Conservation (phyloP, 2,888 invertebrate species). For the Hipparchia sbordonii region DNA sequence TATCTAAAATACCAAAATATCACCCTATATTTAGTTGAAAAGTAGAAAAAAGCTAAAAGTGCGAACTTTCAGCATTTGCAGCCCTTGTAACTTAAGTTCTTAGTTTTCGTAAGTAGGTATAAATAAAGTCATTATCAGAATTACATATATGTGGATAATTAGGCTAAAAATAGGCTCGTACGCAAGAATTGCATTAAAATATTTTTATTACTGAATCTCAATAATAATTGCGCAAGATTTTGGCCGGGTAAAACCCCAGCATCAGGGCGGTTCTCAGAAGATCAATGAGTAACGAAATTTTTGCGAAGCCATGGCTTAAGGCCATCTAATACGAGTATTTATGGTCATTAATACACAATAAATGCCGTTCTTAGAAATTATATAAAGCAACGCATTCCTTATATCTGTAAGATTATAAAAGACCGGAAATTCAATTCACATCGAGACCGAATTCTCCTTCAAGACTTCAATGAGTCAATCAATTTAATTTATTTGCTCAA, state of each 20-base stretch:
- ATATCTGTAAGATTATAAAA: background rate
- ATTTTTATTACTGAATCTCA: background rate
- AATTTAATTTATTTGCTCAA: no score
- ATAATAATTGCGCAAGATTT: background rate
- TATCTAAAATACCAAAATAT: no score
- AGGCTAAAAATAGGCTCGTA: no score
- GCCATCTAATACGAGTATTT: background rate
- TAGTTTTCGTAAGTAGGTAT: no score
- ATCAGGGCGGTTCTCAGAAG: constrained; percentile 12
- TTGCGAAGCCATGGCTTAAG: background rate
- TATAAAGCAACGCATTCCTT: background rate
- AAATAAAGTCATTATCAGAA: no score
- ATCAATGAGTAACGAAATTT: constrained; percentile 5
- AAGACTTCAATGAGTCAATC: no score
- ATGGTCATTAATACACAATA: constrained; percentile 3
- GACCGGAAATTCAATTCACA: background rate
- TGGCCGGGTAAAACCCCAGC: constrained; percentile 9
- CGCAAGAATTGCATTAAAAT: no score
- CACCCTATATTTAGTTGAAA: no score
- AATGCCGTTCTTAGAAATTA: constrained; percentile 1
- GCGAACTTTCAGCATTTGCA: no score
- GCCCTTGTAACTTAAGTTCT: background rate
- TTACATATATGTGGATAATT: no score
- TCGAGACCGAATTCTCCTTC: background rate
- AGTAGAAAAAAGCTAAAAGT: no score